Percentiles rank a stretch among this genome's conserved stretches.
phyloP scores from a whole-genome alignment of 2,113 vertebrate genomes.

The Cochlearius cochlearius region DNA sequence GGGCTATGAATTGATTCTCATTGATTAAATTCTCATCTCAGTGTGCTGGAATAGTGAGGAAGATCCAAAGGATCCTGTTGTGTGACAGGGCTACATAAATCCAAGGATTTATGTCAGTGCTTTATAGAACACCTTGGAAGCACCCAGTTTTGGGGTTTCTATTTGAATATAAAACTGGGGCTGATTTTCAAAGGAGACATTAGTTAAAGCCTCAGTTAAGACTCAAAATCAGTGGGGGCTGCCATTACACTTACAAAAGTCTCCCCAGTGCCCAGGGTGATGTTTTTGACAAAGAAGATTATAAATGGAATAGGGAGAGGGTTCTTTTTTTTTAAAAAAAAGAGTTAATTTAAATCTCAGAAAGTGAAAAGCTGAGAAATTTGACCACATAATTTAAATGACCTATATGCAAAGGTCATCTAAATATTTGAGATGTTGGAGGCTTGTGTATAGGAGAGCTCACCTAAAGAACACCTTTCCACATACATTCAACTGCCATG shows the following conservation, averaged over 20 bases:
- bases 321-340: neutral
- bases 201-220: neutral
- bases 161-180: neutral
- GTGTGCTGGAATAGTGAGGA: neutral
- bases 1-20: slow-evolving; percentile 40
- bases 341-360: neutral
- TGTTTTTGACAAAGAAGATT: neutral
- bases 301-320: neutral
- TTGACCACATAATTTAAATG: neutral
- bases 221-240: neutral
- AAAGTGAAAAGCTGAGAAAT: neutral
- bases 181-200: neutral
- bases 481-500: neutral
- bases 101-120: neutral
- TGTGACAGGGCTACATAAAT: slow-evolving; percentile 35
- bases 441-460: neutral
- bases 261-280: neutral
- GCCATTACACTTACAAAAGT: neutral
- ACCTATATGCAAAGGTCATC: neutral
- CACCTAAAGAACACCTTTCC: neutral
- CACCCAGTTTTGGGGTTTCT: neutral
- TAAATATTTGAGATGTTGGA: neutral
- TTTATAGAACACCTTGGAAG: neutral
- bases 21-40: slow-evolving; percentile 29
- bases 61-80: slow-evolving; percentile 39